These are phyloP conservation scores for Sarcophaga bullata DNA, from an alignment of 1,140 invertebrate species.

Conservation along the genomic window DNA sequence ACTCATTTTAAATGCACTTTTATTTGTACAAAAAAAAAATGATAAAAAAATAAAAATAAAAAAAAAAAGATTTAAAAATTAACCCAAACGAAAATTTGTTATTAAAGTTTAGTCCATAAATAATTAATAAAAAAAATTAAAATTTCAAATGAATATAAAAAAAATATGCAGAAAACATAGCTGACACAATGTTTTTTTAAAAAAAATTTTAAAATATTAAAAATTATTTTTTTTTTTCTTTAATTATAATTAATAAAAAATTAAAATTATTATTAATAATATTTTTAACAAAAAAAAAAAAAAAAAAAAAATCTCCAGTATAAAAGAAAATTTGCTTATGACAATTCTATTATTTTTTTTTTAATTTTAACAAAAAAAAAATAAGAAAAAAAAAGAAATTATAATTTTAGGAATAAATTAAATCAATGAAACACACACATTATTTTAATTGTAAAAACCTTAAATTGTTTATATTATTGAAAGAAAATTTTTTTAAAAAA, in stretches of 20 bases:
- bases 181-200: conserved; percentile 65
- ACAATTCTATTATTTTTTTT: too few relatives aligned
- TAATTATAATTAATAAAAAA: conserved; percentile 15
- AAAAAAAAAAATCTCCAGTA: background rate
- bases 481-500: conserved; percentile 18
- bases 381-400: conserved; percentile 9
- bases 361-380: background rate
- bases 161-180: conserved; percentile 55
- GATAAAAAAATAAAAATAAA: too few relatives aligned
- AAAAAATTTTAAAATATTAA: conserved; percentile 20
- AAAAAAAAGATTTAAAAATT: too few relatives aligned
- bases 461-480: background rate
- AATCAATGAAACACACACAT: background rate
- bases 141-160: conserved; percentile 26
- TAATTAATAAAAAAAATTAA: too few relatives aligned
- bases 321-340: background rate
- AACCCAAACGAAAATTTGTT: too few relatives aligned
- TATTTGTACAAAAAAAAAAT: background rate
- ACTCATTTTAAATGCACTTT: background rate
- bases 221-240: conserved; percentile 28
- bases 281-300: conserved; percentile 6
- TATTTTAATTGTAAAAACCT: background rate
- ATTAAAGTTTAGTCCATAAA: too few relatives aligned
- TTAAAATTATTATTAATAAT: conserved; percentile 26
- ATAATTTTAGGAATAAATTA: conserved; percentile 25